Conservation (phyloP, 1,140 invertebrate species). For the Dryas iulia region DNA sequence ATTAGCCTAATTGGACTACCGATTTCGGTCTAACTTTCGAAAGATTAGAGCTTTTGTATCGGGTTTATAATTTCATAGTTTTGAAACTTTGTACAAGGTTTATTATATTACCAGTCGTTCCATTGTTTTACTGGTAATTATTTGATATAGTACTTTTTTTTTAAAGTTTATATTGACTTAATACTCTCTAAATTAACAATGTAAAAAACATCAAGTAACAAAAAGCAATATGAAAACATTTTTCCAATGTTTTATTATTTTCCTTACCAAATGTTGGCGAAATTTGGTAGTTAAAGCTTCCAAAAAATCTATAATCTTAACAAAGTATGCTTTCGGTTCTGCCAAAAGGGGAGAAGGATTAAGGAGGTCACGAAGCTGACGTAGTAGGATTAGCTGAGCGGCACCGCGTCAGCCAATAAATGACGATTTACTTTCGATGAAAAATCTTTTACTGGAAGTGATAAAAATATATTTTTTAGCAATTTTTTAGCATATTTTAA, state of each 20-base stretch:
- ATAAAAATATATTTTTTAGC: background rate
- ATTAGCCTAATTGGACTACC: conserved; percentile 19
- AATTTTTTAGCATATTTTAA: background rate
- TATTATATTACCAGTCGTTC: background rate
- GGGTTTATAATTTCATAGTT: background rate
- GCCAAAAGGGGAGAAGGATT: conserved; percentile 68
- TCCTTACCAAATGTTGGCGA: background rate
- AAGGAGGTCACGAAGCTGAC: conserved; percentile 69
- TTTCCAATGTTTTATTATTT: background rate
- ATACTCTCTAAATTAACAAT: background rate
- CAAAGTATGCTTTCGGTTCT: conserved; percentile 51
- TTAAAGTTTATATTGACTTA: background rate
- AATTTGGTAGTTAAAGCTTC: conserved; percentile 45
- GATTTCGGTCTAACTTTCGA: conserved; percentile 15
- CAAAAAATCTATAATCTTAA: conserved; percentile 53
- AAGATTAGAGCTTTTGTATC: conserved; percentile 7
- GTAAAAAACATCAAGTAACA: background rate
- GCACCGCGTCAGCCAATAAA: conserved; percentile 64
- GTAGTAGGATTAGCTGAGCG: conserved; percentile 63
- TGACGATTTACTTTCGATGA: conserved; percentile 41
- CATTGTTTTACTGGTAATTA: background rate
- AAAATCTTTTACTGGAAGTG: conserved; percentile 21
- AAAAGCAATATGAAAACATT: background rate
- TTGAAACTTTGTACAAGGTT: background rate
- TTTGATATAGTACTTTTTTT: background rate